Evolutionary conservation across 1,140 invertebrate genomes (phyloP).

Genomic region (Drosophila mauritiana): DNA sequence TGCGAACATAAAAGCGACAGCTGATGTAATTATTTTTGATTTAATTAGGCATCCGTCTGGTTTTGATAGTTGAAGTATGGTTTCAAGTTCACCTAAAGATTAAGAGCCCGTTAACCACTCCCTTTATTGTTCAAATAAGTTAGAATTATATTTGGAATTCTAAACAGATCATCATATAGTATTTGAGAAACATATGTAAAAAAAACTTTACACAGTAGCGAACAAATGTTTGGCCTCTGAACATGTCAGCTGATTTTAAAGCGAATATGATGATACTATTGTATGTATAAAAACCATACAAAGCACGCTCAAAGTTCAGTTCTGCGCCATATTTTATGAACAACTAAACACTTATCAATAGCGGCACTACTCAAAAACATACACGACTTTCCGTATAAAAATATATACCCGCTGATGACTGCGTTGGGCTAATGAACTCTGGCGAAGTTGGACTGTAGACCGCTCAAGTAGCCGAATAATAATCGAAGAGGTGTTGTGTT

Average conservation of each 20-base stretch:
- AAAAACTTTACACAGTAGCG: background rate
- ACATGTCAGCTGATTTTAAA: constrained; percentile 49
- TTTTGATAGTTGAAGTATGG: background rate
- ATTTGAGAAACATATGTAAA: background rate
- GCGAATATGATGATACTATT: constrained; percentile 20
- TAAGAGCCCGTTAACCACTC: background rate
- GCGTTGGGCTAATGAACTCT: constrained; percentile 50
- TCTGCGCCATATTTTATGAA: constrained; percentile 48
- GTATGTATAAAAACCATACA: constrained; percentile 1
- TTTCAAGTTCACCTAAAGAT: background rate
- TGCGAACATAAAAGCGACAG: background rate
- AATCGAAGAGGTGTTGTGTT: constrained; percentile 31
- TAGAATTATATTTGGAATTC: too few species aligned
- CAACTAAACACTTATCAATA: constrained; percentile 66
- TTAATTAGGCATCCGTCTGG: background rate
- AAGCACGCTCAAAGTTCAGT: constrained; percentile 57
- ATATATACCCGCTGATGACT: constrained; percentile 11
- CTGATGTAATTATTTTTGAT: background rate
- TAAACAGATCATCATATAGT: too few species aligned
- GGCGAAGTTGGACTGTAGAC: constrained; percentile 60
- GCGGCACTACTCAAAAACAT: constrained; percentile 40
- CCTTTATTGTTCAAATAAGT: too few species aligned
- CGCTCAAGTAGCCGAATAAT: constrained; percentile 24
- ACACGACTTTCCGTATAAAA: constrained; percentile 43
- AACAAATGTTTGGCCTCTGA: background rate